Evolutionary conservation across 1,140 invertebrate genomes (phyloP), one percentile per base, ranked within the genome.

Genomic region (Cotesia chilonis): DNA sequence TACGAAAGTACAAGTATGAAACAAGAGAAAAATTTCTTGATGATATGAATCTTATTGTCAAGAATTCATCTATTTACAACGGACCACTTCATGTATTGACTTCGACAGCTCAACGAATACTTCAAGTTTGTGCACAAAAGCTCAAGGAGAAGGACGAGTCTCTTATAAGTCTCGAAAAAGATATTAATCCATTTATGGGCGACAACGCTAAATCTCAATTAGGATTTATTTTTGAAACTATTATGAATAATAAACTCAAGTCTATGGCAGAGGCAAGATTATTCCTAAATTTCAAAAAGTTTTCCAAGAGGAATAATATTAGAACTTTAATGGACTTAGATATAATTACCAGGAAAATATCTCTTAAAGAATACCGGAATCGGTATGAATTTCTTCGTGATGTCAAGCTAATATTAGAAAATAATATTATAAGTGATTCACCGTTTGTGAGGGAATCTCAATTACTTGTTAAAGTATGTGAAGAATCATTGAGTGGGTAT

Each of bases 171-270:
- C 84, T 99, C 1, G 98, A 99, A 84, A 99, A 99, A 85, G 96
- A 96, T 4, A 99, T 99, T 76, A 99, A 99, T 89, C 98, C 98
- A 10, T 87, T 99, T 10, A 86, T 99, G 4, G 97, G 99, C 85
- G 98, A 99, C 79, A 93, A 99, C 82, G 97, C 99, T 88, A 96
- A 98, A 89, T 96, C 98, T 41, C 96, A 96, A 0, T 89, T 99
- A 47, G 96, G 95, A 0, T 99, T 94, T 81, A 98, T 99, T 71
- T 88, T 99, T 5, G 95, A 98, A 55, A 96, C 94, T 47, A 47
- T 47, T 80, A 91, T 99, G 61, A 93, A 94, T 61, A 92, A 93
- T 3, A 95, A 95, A 85, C 84, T 99, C 68, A 98, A 98, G 81
- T 88, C 92, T 0, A 92, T 97, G 89, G 87, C 92, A 10, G 95